A percentile compares a stretch with the other conserved stretches of the same genome.
These are phyloP conservation scores for Petrocephalus schoutedeni DNA, from an alignment of 2,797 vertebrate genomes.

Conservation along the genomic window DNA sequence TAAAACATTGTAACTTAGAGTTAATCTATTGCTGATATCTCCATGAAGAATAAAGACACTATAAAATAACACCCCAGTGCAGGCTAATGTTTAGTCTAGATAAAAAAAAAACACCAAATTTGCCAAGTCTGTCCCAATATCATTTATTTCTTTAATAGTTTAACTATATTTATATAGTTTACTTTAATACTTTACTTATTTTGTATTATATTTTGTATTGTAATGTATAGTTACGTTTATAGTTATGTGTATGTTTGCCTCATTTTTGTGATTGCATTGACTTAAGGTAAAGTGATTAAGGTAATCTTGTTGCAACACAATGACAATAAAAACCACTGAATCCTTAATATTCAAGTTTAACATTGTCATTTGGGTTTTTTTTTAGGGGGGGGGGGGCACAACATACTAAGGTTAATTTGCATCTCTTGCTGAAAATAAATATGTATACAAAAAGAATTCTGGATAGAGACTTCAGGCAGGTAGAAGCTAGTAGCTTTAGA, in stretches of 20 bases:
- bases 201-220: too few species aligned
- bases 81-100: background rate
- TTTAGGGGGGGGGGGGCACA: background rate
- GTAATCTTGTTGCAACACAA: background rate
- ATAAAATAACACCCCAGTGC: background rate
- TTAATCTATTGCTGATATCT: background rate
- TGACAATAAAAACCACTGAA: background rate
- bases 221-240: too few species aligned
- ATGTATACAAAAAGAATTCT: background rate
- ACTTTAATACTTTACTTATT: background rate
- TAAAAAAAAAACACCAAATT: background rate
- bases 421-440: background rate
- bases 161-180: background rate
- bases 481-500: background rate
- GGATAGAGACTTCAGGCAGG: slow-evolving; percentile 21
- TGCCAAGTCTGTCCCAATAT: background rate
- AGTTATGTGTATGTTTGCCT: background rate
- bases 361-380: background rate
- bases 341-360: background rate
- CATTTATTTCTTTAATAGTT: background rate
- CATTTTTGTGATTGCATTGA: background rate
- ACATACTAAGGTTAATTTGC: background rate
- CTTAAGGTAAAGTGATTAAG: background rate
- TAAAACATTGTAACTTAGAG: background rate
- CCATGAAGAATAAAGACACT: background rate